Evolutionary conservation across 2,113 vertebrate species (phyloP).

Genomic region (Sinocyclocheilus rhinocerous): DNA sequence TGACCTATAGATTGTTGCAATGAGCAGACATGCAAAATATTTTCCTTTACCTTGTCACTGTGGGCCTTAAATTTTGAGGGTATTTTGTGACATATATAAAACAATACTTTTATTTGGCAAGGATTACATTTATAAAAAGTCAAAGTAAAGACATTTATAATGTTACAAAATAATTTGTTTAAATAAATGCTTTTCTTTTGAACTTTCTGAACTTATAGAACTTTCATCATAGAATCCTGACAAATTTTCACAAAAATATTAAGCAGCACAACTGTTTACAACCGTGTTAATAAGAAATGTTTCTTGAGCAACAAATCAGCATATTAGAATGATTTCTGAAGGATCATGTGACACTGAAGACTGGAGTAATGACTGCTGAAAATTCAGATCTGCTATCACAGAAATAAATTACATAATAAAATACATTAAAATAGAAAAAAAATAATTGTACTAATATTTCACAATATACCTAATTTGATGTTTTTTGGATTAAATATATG

Average conservation of each 20-base stretch:
- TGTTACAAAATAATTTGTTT: not conserved
- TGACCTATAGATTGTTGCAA: not conserved
- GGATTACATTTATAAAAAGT: not conserved
- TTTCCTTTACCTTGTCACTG: not conserved
- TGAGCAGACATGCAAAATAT: not conserved
- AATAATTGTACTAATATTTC: not conserved
- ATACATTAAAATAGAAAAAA: not conserved
- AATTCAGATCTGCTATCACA: not conserved
- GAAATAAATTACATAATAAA: not conserved
- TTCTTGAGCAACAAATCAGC: not conserved
- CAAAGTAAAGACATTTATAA: not conserved
- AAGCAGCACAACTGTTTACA: not conserved
- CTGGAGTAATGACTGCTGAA: too few relatives aligned
- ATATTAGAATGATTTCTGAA: not conserved
- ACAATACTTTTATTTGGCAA: not conserved
- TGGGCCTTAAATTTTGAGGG: not conserved
- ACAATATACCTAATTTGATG: not conserved
- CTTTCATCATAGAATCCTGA: not conserved
- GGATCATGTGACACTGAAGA: not conserved
- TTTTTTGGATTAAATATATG: not conserved
- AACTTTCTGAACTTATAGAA: too few relatives aligned
- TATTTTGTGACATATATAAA: not conserved
- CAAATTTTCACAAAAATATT: not conserved
- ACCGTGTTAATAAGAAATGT: not conserved
- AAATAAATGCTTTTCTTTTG: not conserved